Conservation (phyloP, 1,140 invertebrate species). For the Ceratitis capitata region DNA sequence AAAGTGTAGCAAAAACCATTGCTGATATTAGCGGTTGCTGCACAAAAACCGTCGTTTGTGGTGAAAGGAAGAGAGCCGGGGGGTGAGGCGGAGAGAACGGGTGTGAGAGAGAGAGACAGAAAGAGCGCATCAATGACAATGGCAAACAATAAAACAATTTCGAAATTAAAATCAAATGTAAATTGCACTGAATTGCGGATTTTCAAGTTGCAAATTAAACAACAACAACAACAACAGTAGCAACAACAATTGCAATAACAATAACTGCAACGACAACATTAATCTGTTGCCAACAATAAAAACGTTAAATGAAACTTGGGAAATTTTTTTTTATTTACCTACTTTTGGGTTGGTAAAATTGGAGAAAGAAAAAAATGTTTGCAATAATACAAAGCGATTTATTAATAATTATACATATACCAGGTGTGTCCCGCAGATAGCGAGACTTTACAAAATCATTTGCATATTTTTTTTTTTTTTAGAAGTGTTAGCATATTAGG, state of each 20-base stretch:
- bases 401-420: too few species aligned
- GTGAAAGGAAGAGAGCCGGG: neutral
- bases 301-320: neutral
- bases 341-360: neutral
- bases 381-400: too few species aligned
- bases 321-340: neutral
- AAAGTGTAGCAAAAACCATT: neutral
- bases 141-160: constrained; percentile 28
- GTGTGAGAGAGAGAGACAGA: neutral
- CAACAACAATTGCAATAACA: neutral
- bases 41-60: neutral
- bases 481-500: too few species aligned
- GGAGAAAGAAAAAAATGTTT: neutral
- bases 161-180: constrained; percentile 29
- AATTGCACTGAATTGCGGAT: constrained; percentile 18
- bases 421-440: too few species aligned
- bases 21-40: neutral
- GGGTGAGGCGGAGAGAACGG: neutral
- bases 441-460: too few species aligned
- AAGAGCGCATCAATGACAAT: neutral
- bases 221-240: neutral
- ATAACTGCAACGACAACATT: neutral
- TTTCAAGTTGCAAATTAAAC: constrained; percentile 36
- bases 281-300: neutral
- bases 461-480: too few species aligned